phyloP scores from a whole-genome alignment of 2,113 vertebrate genomes.

The Pelecanus crispus region DNA sequence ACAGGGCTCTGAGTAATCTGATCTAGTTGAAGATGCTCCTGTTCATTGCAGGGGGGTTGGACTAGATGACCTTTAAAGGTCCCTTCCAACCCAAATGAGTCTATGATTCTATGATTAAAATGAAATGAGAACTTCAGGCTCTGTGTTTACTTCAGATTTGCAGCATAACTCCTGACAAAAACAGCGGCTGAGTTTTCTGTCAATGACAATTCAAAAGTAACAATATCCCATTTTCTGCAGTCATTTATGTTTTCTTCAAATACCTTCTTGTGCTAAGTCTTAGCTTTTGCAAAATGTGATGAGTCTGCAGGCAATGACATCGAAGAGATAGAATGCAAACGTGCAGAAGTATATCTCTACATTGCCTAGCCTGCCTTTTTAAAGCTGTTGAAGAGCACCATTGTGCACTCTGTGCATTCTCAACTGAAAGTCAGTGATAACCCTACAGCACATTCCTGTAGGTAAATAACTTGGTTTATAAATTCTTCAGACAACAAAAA shows the following conservation, averaged over 20 bases:
- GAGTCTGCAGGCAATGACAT: neutral
- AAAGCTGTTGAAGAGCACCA: neutral
- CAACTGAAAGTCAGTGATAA: neutral
- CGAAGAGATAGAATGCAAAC: neutral
- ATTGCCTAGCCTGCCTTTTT: neutral
- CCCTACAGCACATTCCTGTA: neutral
- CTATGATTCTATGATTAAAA: too few relatives aligned
- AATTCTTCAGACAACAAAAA: neutral
- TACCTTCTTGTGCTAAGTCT: neutral
- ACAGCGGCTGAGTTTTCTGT: neutral
- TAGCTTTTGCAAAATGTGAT: neutral
- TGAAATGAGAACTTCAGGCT: neutral
- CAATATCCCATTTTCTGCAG: neutral
- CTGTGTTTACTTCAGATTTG: neutral
- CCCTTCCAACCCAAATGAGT: too few relatives aligned
- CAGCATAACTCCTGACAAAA: neutral
- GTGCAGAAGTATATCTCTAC: neutral
- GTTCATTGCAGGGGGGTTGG: too few relatives aligned
- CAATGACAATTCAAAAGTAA: neutral
- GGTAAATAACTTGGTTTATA: neutral
- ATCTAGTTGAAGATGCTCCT: too few relatives aligned
- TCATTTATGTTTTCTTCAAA: neutral
- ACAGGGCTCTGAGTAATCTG: too few relatives aligned
- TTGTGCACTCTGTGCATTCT: neutral
- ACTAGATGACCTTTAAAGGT: too few relatives aligned